Evolutionary conservation across 2,888 invertebrate species (phyloP), one percentile per base, ranked within the genome.

Genomic region (Mactromeris polynyma): DNA sequence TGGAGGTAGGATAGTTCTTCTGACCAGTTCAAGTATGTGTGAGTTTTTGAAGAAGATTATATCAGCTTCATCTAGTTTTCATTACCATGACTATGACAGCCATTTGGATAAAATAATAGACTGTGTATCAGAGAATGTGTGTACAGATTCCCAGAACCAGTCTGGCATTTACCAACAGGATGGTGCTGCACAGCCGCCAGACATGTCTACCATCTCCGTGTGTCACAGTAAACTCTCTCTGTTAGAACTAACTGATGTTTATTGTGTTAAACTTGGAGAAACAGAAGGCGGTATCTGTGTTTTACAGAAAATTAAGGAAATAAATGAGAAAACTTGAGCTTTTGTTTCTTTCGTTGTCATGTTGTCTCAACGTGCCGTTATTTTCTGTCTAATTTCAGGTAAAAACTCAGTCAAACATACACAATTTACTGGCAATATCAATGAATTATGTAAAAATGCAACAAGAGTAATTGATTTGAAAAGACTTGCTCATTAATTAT

Each of bases 241-340:
- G 26, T 42, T 79, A 26, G 42, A 42, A 42, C 31, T 83, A 46
- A 42, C n/a, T 6, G 42, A 42, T 83, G n/a, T 73, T 38, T 79
- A 85, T 64, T 78, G 83, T 84, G 81, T 91, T 9, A 91, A 91
- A 84, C 81, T 91, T 38, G 89, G 91, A 14, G 86, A 86, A 40
- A 91, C 91, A 31, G 85, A 88, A 26, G 85, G 85, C 17, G 82
- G 80, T 64, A 85, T 91, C 19, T 89, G 86, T 89, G 86, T 89
- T 0, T 33, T 87, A 58, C n/a, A 83, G 19, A 87, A 87, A 26
- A 9, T 17, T 21, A 83, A 83, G 46, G 64, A 73, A 69, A 31
- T 21, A 31, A 64, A 64, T 64, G 26, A n/a, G 0, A 64, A 7
- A 64, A 26, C 58, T n/a, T 64, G 26, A n/a, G 9, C 26, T 11